These are phyloP conservation scores for Temnothorax longispinosus DNA, from an alignment of 1,140 invertebrate species.

Conservation along the genomic window DNA sequence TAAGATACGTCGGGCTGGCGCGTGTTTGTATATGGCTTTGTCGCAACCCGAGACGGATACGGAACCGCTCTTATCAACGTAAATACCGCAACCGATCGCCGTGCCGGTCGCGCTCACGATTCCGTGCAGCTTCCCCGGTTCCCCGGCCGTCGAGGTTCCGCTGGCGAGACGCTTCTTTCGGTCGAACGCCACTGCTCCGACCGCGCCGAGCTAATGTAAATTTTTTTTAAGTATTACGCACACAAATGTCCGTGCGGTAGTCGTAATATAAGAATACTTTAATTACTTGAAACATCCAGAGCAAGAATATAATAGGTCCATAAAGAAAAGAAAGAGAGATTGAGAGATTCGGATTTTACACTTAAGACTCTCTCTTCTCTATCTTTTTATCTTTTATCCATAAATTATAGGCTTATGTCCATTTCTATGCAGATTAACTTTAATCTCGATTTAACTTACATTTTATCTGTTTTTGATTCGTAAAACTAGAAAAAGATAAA, in stretches of 20 bases:
- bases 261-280: background rate
- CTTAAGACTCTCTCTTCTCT: background rate
- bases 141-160: constrained; percentile 69
- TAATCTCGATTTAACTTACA: too few relatives aligned
- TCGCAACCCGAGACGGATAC: constrained; percentile 72
- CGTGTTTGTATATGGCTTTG: constrained; percentile 62
- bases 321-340: background rate
- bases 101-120: constrained; percentile 66
- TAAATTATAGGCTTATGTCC: background rate
- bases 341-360: background rate
- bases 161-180: constrained; percentile 65
- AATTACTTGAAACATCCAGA: background rate
- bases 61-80: constrained; percentile 61
- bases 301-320: background rate
- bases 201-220: constrained; percentile 55
- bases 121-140: constrained; percentile 57
- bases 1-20: constrained; percentile 68
- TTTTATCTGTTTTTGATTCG: too few relatives aligned
- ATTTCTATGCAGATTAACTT: too few relatives aligned
- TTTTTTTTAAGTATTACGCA: background rate
- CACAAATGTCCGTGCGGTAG: background rate
- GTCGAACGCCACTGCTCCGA: constrained; percentile 71
- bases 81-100: constrained; percentile 74
- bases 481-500: too few relatives aligned
- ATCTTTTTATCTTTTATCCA: background rate